Base-by-base conservation (phyloP, 2,888 invertebrate species). In the Theristus sp. region DNA sequence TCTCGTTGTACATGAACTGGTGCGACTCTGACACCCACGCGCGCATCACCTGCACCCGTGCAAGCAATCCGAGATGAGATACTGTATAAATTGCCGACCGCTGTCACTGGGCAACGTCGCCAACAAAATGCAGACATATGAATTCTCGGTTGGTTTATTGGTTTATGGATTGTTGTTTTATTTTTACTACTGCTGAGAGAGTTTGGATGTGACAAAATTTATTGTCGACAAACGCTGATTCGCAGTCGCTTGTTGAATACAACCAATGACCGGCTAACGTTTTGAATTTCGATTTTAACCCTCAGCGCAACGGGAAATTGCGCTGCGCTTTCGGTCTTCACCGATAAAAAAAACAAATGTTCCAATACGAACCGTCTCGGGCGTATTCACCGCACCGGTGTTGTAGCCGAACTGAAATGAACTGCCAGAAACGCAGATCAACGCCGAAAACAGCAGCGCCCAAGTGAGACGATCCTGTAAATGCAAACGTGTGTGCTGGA, bases 321-420 rank as follows among this genome's bases (percentile, higher is more conserved):
- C n/a, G n/a, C n/a, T n/a, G n/a, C n/a, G n/a, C n/a, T n/a, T n/a
- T n/a, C n/a, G n/a, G n/a, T n/a, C n/a, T n/a, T n/a, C n/a, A n/a
- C n/a, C n/a, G n/a, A n/a, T n/a, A n/a, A n/a, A n/a, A n/a, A n/a
- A n/a, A n/a, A n/a, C n/a, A n/a, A n/a, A n/a, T 38, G 17, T 13
- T 17, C 38, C 38, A 17, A 17, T 6, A 38, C 38, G 6, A 6
- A 89, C 89, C 68, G 75, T 70, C 75, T 84, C 83, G 0, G 90
- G 89, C 27, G 87, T 84, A 71, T 91, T 91, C 65, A 90, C 81
- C 0, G 89, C 89, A 1, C 90, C 90, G 0, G 89, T 88, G 74
- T 90, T 89, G 80, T 89, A 91, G 0, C 91, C 91, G 77, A 91
- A 90, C 71, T 90, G 88, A 77, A 91, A 90, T 24, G 87, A 84